phyloP scores from a whole-genome alignment of 2,888 invertebrate genomes.

The Scotopteryx bipunctaria region DNA sequence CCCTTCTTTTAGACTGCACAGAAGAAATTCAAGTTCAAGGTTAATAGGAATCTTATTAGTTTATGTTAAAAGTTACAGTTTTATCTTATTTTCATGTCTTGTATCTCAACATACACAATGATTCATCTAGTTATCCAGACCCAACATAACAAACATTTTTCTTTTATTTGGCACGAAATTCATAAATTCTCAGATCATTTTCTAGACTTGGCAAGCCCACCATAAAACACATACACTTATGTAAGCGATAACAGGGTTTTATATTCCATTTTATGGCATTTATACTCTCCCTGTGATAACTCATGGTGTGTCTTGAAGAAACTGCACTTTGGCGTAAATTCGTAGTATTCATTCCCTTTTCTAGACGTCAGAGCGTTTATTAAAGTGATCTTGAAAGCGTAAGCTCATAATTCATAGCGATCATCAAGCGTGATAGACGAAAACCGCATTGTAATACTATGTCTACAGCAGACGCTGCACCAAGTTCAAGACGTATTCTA shows the following conservation, averaged over 20 bases:
- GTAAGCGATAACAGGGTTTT: conserved; percentile 75
- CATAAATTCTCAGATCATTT: conserved; percentile 35
- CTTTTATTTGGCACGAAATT: conserved; percentile 40
- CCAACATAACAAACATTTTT: not conserved
- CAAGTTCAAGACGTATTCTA: conserved; percentile 72
- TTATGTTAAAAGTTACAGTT: not conserved
- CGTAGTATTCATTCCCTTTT: not conserved
- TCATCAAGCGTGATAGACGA: conserved; percentile 47
- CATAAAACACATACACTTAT: conserved; percentile 61
- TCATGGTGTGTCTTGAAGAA: conserved; percentile 30
- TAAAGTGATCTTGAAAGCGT: not conserved
- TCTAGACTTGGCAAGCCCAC: conserved; percentile 50
- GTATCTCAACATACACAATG: not conserved
- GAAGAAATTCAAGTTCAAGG: conserved; percentile 5
- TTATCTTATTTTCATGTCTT: not conserved
- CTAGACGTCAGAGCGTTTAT: not conserved
- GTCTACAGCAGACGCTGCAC: conserved; percentile 67
- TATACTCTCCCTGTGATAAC: conserved; percentile 52
- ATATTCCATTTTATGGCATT: conserved; percentile 66
- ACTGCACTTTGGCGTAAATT: conserved; percentile 24
- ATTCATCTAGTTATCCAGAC: not conserved
- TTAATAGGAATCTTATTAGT: not conserved
- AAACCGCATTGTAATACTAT: conserved; percentile 62
- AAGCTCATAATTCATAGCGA: conserved; percentile 32
- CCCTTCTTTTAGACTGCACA: conserved; percentile 68